Base-by-base conservation (phyloP, 2,888 invertebrate species). In the Exocentrus adspersus region DNA sequence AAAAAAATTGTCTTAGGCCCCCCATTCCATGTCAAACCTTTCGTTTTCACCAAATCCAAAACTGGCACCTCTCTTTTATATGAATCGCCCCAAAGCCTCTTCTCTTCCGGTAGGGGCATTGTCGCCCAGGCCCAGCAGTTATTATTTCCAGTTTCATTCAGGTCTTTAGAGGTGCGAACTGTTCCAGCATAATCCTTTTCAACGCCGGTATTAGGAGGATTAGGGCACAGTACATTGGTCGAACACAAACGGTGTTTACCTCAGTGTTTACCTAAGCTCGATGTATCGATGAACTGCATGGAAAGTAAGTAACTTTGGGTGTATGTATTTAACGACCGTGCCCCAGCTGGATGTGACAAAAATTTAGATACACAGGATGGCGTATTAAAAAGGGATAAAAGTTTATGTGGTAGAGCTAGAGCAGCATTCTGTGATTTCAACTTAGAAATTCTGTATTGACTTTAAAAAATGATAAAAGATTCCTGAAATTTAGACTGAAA, bases 171-270 rank as follows among this genome's bases (percentile, higher is more conserved):
- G 79, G 81, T 80, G 80, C 77, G 80, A 80, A 80, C 51, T 32
- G 74, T 74, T 73, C 73, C 73, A 64, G 75, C 71, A 76, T 80
- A 77, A 80, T 80, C 80, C 79, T 71, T 72, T 37, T 72, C 74
- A 71, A 76, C 73, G 75, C 78, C 77, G 76, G 80, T 70, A 80
- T 81, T 81, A 80, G 77, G 72, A 67, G 77, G 80, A 79, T 81
- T 82, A 81, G 71, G n/a, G 70, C 68, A 78, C 80, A 77, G 77
- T 73, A 76, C 80, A 78, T 79, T 79, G 79, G 77, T 76, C 75
- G 70, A 71, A 72, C 72, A 82, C 79, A 82, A 82, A 80, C 76
- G 78, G 65, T 82, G 82, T 82, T 82, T 70, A 70, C 70, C 68
- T 70, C 65, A 62, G 63, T 66, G 56, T 57, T 57, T 81, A 81